Evolutionary conservation across 2,113 vertebrate genomes (phyloP), one percentile per base, ranked within the genome.

Genomic region (Herpailurus yagouaroundi): DNA sequence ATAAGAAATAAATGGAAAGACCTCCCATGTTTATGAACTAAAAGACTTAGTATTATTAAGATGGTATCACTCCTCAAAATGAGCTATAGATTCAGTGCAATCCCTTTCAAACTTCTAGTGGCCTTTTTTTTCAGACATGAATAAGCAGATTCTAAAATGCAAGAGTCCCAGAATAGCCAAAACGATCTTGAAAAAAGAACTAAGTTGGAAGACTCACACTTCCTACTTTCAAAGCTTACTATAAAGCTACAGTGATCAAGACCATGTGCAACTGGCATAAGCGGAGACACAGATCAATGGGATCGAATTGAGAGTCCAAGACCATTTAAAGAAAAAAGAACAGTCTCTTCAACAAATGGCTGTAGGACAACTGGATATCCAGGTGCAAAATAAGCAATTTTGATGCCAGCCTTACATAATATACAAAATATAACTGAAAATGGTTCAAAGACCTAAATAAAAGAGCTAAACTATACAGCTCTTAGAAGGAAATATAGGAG

Each of bases 371-470:
- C 41, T 50, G 21, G 45, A 55, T 74, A 74, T 71, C 10, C n/a
- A 89, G 7, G 79, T 89, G 29, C 38, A 89, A 89, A 89, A n/a
- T 3, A 50, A 84, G 89, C 13, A 52, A 84, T 92, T 93, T 55
- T 89, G 63, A 93, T 14, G 10, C 23, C 45, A 79, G 55, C 23
- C 11, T 73, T 66, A 73, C 0, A 55, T 66, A 29, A 86, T 55
- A 68, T 57, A 64, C 8, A 84, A 68, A 89, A 63, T 33, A 52
- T 79, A 89, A 83, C 33, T 73, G 18, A 80, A 68, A 77, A 77
- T 71, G 3, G 31, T 89, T 93, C 63, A 89, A 95, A 95, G 50
- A 63, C 12, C 21, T 89, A 92, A 74, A 87, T 92, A 31, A 83
- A 87, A 88, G 48, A 31, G 27, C 45, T 57, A 83, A 68, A 38